A percentile compares a stretch with the other conserved stretches of the same genome.
These are phyloP conservation scores for Eucera pruinosa DNA, from an alignment of 2,888 invertebrate genomes.

Conservation along the genomic window DNA sequence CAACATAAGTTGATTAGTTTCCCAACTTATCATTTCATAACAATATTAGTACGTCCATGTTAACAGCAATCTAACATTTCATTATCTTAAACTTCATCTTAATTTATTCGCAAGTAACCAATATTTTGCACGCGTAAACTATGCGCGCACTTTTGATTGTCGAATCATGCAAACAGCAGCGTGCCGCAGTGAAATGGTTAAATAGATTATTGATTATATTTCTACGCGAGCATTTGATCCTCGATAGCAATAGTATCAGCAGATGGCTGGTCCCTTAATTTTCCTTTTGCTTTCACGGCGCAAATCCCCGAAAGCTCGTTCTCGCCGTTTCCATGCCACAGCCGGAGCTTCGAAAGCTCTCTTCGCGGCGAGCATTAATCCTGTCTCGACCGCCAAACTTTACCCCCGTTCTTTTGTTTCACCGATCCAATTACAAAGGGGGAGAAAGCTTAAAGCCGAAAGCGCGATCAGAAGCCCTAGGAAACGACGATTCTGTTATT, in stretches of 20 bases:
- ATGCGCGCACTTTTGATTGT: too few relatives aligned
- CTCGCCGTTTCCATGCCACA: conserved; percentile 25
- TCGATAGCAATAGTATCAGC: not conserved
- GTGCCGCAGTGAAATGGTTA: too few relatives aligned
- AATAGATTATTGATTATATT: too few relatives aligned
- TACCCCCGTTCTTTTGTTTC: conserved; percentile 50
- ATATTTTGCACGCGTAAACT: too few relatives aligned
- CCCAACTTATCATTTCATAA: too few relatives aligned
- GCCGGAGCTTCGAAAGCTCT: conserved; percentile 29
- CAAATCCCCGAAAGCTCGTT: conserved; percentile 43
- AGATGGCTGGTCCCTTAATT: not conserved
- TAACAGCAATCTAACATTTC: too few relatives aligned
- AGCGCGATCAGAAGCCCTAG: conserved; percentile 49
- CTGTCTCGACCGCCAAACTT: conserved; percentile 52
- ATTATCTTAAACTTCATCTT: too few relatives aligned
- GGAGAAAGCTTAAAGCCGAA: conserved; percentile 42
- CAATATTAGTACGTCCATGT: too few relatives aligned
- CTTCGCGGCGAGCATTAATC: conserved; percentile 42
- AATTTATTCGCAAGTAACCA: too few relatives aligned
- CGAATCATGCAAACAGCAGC: too few relatives aligned
- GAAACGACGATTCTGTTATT: conserved; percentile 43
- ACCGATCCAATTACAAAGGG: conserved; percentile 53
- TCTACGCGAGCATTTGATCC: not conserved
- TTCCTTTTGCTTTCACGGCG: not conserved
- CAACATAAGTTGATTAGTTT: too few relatives aligned